Evolutionary conservation across 1,140 invertebrate species (phyloP), one percentile per base, ranked within the genome.

Genomic region (Nephila pilipes): DNA sequence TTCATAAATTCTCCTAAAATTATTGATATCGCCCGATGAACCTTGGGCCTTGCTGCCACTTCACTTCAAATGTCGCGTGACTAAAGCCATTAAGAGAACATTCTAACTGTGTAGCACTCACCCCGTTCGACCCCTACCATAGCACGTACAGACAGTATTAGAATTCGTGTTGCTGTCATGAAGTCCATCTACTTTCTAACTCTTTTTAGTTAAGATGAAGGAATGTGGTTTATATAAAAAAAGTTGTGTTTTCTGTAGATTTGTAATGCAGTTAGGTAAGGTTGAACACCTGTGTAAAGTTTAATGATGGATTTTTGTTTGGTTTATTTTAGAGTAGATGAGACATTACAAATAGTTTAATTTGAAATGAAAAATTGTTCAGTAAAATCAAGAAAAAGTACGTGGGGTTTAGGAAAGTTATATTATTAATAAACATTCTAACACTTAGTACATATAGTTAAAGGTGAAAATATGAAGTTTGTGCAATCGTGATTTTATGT

Each of bases 21-120:
- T 75, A 75, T 75, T 75, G 65, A 75, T 75, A 75, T 75, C 65
- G 65, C 65, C 25, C 29, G 65, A 75, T 75, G 65, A 75, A 75
- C 29, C 16, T 12, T 16, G 65, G 12, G 29, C 14, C 25, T 18
- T 4, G 65, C 65, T 75, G 32, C 65, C 29, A 25, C 29, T 32
- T 10, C 65, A 36, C 65, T 75, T 16, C 65, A 18, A 75, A 36
- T 75, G 65, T 75, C 16, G 65, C 65, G 65, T 75, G 65, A 75
- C 65, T 10, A 32, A 75, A 75, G 12, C 29, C 65, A 75, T 75
- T 25, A 75, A 46, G 65, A 12, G 16, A 18, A 16, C 25, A 32
- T 10, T 16, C 65, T 75, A 75, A 75, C 65, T 32, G 16, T 25
- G 65, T 25, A 75, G 12, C 65, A 36, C 65, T 75, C 25, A 75